These are phyloP conservation scores for Leptinotarsa texana DNA, from an alignment of 1,140 invertebrate genomes.

Conservation along the genomic window DNA sequence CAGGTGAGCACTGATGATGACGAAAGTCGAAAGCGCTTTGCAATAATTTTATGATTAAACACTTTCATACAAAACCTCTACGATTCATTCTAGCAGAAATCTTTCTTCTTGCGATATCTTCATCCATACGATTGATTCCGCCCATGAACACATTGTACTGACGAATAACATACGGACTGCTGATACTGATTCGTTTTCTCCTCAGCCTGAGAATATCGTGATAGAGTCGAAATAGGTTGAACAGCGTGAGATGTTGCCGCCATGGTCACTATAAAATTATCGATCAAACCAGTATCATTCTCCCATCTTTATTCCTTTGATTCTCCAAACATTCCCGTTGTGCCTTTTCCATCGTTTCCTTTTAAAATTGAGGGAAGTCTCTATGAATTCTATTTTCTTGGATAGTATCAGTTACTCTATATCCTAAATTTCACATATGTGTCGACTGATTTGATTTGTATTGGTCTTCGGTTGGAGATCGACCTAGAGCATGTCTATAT, in stretches of 20 bases:
- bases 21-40: too few relatives aligned
- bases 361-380: not conserved
- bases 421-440: not conserved
- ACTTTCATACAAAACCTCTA: too few relatives aligned
- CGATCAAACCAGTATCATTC: not conserved
- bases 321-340: not conserved
- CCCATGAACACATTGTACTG: slow-evolving; percentile 19
- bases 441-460: not conserved
- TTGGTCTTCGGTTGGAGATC: too few relatives aligned
- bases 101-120: slow-evolving; percentile 9
- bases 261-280: not conserved
- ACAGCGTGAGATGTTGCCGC: not conserved
- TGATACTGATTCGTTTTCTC: not conserved
- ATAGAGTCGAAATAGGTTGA: not conserved
- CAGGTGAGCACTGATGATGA: too few relatives aligned
- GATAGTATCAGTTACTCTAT: not conserved
- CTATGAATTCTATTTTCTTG: not conserved
- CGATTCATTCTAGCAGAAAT: too few relatives aligned
- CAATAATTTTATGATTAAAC: too few relatives aligned
- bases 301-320: not conserved
- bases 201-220: not conserved
- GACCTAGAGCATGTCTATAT: too few relatives aligned
- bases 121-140: slow-evolving; percentile 22
- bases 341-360: not conserved
- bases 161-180: not conserved